Evolutionary conservation across 2,888 invertebrate species (phyloP), one percentile per base, ranked within the genome.

Genomic region (Salticus scenicus): DNA sequence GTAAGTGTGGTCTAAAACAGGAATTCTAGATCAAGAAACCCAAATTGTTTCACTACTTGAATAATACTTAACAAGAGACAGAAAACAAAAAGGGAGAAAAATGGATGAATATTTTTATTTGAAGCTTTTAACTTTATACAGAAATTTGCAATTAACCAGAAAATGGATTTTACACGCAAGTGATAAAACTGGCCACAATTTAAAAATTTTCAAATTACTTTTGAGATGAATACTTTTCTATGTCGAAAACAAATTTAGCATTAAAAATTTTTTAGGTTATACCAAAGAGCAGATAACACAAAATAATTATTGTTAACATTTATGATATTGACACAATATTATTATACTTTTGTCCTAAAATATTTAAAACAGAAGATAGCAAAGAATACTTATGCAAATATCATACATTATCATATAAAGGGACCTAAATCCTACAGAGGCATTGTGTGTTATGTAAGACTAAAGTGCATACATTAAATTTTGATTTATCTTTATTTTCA

Each of bases 51-150:
- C n/a, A n/a, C n/a, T n/a, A n/a, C n/a, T n/a, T n/a, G n/a, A n/a
- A n/a, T n/a, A n/a, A n/a, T n/a, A n/a, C n/a, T n/a, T n/a, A n/a
- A n/a, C n/a, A n/a, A n/a, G n/a, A n/a, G n/a, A n/a, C 37, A 37
- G 37, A 37, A 7, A 37, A 37, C 7, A 10, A 14, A 72, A 42
- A 7, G 42, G 42, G 2, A 33, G 24, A 51, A 41, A 74, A 63
- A 73, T 85, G 85, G 79, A 85, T 85, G 78, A 85, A 85, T 85
- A 85, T 74, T 64, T 85, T 85, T 85, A 85, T 85, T 85, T 79
- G 69, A 85, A 79, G 79, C 79, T 85, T 85, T 85, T 85, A 84
- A 85, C 64, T 79, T 85, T 79, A 85, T 79, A 85, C 85, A 85
- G 85, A 75, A 79, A 85, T 74, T 42, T 74, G 78, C 79, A 79